Base-by-base conservation (phyloP, 2,113 vertebrate species). In the Eclectus roratus region DNA sequence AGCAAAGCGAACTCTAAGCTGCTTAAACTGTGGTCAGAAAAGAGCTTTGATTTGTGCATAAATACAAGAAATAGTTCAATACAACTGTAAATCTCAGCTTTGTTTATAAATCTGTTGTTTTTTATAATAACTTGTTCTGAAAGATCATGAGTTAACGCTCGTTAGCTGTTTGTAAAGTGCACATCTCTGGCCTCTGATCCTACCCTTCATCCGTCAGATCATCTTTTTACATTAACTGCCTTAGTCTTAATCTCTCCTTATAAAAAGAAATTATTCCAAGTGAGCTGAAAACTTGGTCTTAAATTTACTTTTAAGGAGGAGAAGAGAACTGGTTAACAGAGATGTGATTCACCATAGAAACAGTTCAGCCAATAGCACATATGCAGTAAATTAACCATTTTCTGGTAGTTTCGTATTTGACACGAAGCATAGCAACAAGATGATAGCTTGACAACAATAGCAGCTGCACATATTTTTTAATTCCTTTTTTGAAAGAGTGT, bases 341-440 rank as follows among this genome's bases (percentile, higher is more conserved):
- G 78, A 72, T 43, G 27, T 68, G 86, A 70, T 81, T 94, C 53
- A 71, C 74, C 81, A 74, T 93, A 88, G 95, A 83, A 95, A 96
- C 89, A 92, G 25, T 25, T 81, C 44, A 60, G 29, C 83, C 89
- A 88, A 21, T 96, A 65, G 29, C n/a, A 19, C 63, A 15, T 44
- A 25, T 74, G 31, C 73, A 71, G 78, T 52, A 83, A 74, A 71
- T 95, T 95, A 88, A 94, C 85, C 64, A 3, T 85, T 93, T 87
- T 72, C 17, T 88, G 63, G 39, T 79, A 70, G 70, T 86, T 90
- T 64, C 29, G 0, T 66, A 29, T 91, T 97, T 90, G 66, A 56
- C 88, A 41, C 0, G 37, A 84, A 91, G 74, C 82, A 47, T 80
- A 95, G 96, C 95, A 96, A 91, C 89, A 88, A 70, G 87, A 74